Percentiles rank a stretch among this genome's conserved stretches.
These are phyloP conservation scores for Anastrepha ludens DNA, from an alignment of 1,140 invertebrate genomes.

Conservation along the genomic window DNA sequence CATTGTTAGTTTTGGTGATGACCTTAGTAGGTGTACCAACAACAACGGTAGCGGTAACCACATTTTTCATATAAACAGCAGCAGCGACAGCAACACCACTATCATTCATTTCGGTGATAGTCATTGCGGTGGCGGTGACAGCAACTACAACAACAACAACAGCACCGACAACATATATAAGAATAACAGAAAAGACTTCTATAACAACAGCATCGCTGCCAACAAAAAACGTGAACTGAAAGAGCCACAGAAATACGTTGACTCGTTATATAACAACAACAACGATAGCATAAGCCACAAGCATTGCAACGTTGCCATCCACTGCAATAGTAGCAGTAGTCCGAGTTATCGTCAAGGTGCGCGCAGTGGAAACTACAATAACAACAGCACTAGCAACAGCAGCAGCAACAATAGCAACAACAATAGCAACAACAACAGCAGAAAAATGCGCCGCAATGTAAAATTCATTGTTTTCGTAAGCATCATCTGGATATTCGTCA, in stretches of 20 bases:
- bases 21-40: neutral
- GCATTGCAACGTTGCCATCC: neutral
- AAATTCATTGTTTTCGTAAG: constrained; percentile 73
- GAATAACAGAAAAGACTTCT: neutral
- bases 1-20: neutral
- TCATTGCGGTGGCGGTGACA: neutral
- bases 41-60: neutral
- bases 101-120: neutral
- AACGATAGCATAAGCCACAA: neutral
- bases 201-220: neutral
- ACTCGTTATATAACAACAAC: neutral
- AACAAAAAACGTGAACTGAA: neutral
- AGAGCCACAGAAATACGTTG: neutral
- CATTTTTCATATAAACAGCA: neutral
- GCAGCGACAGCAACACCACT: neutral
- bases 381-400: neutral
- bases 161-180: neutral
- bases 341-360: neutral
- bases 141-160: neutral
- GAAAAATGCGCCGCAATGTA: constrained; percentile 72
- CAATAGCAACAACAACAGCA: constrained; percentile 12
- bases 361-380: neutral
- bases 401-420: neutral
- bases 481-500: constrained; percentile 73
- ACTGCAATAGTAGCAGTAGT: neutral